These are phyloP conservation scores for Cepaea hortensis DNA, from an alignment of 2,888 invertebrate species.

Conservation along the genomic window DNA sequence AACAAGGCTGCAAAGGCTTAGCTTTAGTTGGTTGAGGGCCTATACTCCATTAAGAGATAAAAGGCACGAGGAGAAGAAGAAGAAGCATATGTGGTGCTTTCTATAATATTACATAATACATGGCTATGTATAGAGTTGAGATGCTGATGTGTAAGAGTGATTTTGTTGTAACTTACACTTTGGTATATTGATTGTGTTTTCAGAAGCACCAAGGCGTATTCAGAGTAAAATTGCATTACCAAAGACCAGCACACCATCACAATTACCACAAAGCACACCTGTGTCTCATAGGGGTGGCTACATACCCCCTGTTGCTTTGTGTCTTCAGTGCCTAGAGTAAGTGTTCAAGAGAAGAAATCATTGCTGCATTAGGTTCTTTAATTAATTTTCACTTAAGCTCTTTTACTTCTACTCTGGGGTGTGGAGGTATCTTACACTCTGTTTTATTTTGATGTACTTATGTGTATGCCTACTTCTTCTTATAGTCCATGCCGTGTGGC, in stretches of 20 bases:
- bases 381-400: neutral
- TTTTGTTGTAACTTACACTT: neutral
- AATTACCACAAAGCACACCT: neutral
- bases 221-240: neutral
- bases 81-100: too few species aligned
- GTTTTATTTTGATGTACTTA: too few species aligned
- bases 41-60: too few species aligned
- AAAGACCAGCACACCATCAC: neutral
- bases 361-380: neutral
- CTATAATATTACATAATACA: too few species aligned
- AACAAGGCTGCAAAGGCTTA: too few species aligned
- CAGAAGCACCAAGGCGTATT: slow-evolving; percentile 22
- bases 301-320: slow-evolving; percentile 35
- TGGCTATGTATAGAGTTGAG: too few species aligned
- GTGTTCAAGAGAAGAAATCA: neutral
- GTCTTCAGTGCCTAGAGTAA: slow-evolving; percentile 37
- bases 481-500: too few species aligned
- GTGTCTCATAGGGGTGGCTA: slow-evolving; percentile 17
- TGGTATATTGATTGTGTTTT: neutral
- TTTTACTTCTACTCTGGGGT: neutral
- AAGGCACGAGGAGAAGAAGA: too few species aligned
- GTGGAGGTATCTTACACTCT: neutral
- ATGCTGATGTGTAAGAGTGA: neutral
- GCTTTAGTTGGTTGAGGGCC: too few species aligned
- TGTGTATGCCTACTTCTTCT: too few species aligned